phyloP scores from a whole-genome alignment of 2,113 vertebrate species.

The Todiramphus chloris region DNA sequence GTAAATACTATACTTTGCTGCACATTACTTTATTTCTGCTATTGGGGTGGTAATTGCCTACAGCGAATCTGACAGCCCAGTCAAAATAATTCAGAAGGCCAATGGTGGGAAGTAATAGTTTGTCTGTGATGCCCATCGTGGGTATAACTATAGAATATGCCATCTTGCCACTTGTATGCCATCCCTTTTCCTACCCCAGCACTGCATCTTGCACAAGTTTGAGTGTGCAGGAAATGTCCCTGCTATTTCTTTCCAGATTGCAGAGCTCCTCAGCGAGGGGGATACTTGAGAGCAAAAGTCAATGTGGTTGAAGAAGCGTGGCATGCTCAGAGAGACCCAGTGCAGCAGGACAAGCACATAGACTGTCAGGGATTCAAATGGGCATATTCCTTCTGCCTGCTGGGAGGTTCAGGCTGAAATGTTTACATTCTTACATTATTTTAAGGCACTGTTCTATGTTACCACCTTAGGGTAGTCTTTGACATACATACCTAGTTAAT shows the following conservation, averaged over 20 bases:
- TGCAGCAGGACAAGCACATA: background rate
- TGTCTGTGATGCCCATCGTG: background rate
- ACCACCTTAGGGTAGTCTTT: background rate
- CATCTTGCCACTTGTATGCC: background rate
- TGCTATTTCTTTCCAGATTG: background rate
- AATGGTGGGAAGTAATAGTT: background rate
- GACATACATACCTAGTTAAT: background rate
- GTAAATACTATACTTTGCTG: background rate
- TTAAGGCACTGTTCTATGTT: background rate
- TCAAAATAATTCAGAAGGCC: constrained; percentile 14
- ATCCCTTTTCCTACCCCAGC: background rate
- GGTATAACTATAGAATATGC: background rate
- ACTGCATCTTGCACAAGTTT: background rate
- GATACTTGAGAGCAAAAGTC: background rate
- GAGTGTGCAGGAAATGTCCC: background rate
- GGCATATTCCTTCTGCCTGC: background rate
- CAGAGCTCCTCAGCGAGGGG: background rate
- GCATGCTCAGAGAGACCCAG: background rate
- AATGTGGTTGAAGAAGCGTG: rapidly evolving
- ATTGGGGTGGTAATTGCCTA: background rate
- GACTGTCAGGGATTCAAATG: background rate
- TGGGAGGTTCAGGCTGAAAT: background rate
- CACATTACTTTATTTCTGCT: background rate
- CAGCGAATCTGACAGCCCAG: background rate
- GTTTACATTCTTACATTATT: background rate